A percentile compares a stretch with the other conserved stretches of the same genome.
phyloP scores from a whole-genome alignment of 2,113 vertebrate genomes.

The Lampris incognitus region DNA sequence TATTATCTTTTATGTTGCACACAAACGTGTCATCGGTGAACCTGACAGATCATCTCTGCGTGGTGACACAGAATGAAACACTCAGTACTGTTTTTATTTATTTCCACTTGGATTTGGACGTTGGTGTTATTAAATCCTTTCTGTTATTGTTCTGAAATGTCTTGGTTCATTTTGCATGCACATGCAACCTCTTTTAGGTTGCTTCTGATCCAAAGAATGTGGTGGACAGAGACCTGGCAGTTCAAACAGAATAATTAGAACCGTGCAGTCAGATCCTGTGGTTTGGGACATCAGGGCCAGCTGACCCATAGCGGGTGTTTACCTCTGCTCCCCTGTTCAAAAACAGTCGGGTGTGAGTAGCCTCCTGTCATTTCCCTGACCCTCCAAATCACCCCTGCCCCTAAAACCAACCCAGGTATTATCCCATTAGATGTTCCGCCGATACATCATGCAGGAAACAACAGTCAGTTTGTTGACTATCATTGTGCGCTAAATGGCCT shows the following conservation, averaged over 20 bases:
- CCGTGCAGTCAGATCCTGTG: slow-evolving; percentile 45
- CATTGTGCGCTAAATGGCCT: too few relatives aligned
- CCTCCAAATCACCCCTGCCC: slow-evolving; percentile 1
- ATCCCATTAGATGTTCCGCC: too few relatives aligned
- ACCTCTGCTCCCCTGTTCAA: background rate
- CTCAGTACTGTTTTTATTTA: background rate
- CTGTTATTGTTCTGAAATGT: slow-evolving; percentile 16
- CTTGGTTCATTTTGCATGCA: background rate
- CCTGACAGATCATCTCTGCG: background rate
- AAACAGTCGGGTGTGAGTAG: slow-evolving; percentile 47
- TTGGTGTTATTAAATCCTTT: background rate
- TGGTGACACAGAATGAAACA: background rate
- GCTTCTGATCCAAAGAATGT: background rate
- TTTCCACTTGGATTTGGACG: background rate
- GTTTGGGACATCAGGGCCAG: slow-evolving; percentile 29
- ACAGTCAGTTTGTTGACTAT: background rate
- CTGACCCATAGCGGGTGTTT: slow-evolving; percentile 44
- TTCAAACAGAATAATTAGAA: slow-evolving; percentile 60
- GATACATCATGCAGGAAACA: background rate
- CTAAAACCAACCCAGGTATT: slow-evolving; percentile 34
- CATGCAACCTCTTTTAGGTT: background rate
- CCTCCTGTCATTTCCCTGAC: background rate
- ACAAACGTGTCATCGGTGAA: background rate
- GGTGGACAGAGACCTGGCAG: slow-evolving; percentile 37
- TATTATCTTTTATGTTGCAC: background rate